A percentile compares a stretch with the other conserved stretches of the same genome.
These are phyloP conservation scores for Elanoides forficatus DNA, from an alignment of 2,113 vertebrate species.

Conservation along the genomic window DNA sequence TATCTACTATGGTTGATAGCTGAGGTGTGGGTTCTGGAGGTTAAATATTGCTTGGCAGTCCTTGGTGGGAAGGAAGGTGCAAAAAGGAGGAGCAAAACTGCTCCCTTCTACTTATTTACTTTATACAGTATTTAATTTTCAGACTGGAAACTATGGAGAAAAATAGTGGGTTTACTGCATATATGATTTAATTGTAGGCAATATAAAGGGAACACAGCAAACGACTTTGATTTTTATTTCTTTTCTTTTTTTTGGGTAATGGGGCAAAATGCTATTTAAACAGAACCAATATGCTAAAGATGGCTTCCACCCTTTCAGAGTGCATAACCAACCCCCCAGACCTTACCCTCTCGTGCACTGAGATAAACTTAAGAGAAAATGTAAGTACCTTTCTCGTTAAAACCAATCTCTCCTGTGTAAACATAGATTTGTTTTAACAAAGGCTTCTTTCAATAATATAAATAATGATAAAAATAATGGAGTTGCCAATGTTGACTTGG, in stretches of 20 bases:
- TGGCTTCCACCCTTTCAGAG: neutral
- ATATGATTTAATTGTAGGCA: neutral
- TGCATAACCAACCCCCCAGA: neutral
- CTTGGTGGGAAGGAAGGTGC: neutral
- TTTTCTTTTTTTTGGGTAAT: neutral
- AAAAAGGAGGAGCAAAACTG: neutral
- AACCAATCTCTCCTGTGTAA: neutral
- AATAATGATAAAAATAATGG: slow-evolving; percentile 43
- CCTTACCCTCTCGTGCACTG: neutral
- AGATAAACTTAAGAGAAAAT: neutral
- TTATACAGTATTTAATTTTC: neutral
- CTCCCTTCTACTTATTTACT: neutral
- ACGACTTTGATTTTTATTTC: neutral
- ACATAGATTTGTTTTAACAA: neutral
- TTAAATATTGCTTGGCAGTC: neutral
- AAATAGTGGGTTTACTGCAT: neutral
- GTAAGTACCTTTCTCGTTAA: neutral
- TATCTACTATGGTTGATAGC: neutral
- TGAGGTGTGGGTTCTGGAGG: neutral
- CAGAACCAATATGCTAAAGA: neutral
- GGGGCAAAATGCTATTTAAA: neutral
- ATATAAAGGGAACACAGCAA: neutral
- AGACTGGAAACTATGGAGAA: neutral
- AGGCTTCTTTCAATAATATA: slow-evolving; percentile 14
- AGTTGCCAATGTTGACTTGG: neutral